Evolutionary conservation across 2,797 vertebrate genomes (phyloP), one percentile per base, ranked within the genome.

Genomic region (Lepus townsendii): DNA sequence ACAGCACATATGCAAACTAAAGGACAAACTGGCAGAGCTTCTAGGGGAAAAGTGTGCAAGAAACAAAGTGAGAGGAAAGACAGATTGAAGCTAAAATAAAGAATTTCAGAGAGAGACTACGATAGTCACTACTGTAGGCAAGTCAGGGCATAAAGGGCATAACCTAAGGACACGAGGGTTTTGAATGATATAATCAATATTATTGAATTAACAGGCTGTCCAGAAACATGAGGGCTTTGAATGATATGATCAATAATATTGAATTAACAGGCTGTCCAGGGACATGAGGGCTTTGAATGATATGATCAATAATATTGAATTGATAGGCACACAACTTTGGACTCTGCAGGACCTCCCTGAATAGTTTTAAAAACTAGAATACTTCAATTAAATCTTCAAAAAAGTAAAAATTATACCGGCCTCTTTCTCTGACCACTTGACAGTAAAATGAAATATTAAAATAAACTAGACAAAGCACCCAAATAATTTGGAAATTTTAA

Each of bases 381-480:
- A 50, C 78, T 78, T 93, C 54, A 80, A 32, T 76, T 66, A 94
- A 86, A 32, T 79, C 72, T n/a, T 89, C 54, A 65, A 90, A 89
- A 91, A 38, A 47, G 16, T 35, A 85, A 17, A 66, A 91, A 88
- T 54, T 87, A 47, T 72, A 3, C 14, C 68, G 30, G 35, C 71
- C 42, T 83, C 32, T 38, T 65, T 79, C n/a, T 60, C 19, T 47
- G 24, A 78, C 3, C n/a, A 63, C n/a, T 93, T 91, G 90, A 71
- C n/a, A 90, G n/a, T 87, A 75, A 83, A 93, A 80, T 71, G 62
- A 80, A 26, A 73, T 79, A 65, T 88, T 94, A 88, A 75, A 75
- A 88, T 72, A 65, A 22, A 57, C 32, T 86, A 27, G 26, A 75
- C 26, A 80, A 71, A 91, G 85, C 85, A 16, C 66, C 66, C 77